Percentiles rank a stretch among this genome's conserved stretches.
These are phyloP conservation scores for Tachyglossus aculeatus DNA, from an alignment of 2,797 vertebrate genomes.

Conservation along the genomic window DNA sequence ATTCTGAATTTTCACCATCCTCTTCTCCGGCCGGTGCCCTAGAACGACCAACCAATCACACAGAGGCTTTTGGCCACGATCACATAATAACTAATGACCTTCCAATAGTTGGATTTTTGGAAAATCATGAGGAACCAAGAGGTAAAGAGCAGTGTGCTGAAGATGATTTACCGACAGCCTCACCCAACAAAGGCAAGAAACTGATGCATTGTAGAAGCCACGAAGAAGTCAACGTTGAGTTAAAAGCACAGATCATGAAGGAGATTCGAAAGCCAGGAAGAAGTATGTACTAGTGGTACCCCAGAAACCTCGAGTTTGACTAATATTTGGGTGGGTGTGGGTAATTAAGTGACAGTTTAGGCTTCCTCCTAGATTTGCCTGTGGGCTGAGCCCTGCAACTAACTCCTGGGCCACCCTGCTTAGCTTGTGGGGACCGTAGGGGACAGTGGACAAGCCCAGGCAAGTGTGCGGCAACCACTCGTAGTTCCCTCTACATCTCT, in stretches of 20 bases:
- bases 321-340: conserved; percentile 24
- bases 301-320: background rate
- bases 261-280: conserved; percentile 95
- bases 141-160: conserved; percentile 67
- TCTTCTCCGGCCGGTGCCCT: conserved; percentile 62
- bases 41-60: conserved; percentile 71
- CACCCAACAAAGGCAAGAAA: conserved; percentile 83
- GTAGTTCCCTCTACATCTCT: too few species aligned
- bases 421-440: too few species aligned
- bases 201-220: conserved; percentile 81
- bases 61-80: conserved; percentile 71
- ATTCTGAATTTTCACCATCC: conserved; percentile 64
- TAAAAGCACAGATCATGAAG: conserved; percentile 89
- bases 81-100: conserved; percentile 67
- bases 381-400: too few species aligned
- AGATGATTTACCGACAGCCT: conserved; percentile 72
- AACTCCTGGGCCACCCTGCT: too few species aligned
- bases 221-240: conserved; percentile 87
- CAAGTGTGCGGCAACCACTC: too few species aligned
- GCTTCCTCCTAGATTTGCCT: too few species aligned
- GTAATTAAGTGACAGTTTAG: too few species aligned
- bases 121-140: conserved; percentile 70
- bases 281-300: conserved; percentile 82
- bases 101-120: conserved; percentile 69
- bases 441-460: too few species aligned